Conservation (phyloP, 2,888 invertebrate genomes). For the Portevinia maculata region DNA sequence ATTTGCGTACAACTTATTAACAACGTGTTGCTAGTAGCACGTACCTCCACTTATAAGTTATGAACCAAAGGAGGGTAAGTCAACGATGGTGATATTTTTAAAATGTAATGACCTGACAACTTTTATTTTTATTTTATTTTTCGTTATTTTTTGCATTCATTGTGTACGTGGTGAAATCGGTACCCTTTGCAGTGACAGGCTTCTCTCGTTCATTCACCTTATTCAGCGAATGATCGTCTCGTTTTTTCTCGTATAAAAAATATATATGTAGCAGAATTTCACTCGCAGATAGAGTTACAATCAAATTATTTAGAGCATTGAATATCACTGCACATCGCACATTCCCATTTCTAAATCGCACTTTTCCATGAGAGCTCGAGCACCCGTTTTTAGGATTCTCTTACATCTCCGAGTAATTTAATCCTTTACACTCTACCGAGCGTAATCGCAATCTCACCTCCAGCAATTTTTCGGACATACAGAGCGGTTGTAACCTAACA, state of each 20-base stretch:
- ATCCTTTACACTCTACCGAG: conserved; percentile 9
- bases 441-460: conserved; percentile 6
- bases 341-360: background rate
- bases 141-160: no score
- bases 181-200: no score
- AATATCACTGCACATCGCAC: conserved; percentile 11
- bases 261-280: background rate
- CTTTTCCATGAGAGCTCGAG: conserved; percentile 2
- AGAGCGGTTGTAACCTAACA: background rate
- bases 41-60: no score
- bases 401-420: conserved; percentile 10
- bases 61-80: no score
- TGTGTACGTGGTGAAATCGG: no score
- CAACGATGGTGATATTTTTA: no score
- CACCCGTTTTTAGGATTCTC: conserved; percentile 11
- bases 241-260: no score
- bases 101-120: no score
- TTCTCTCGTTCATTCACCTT: no score
- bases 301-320: conserved; percentile 10
- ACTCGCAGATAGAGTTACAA: conserved; percentile 9
- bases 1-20: no score
- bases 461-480: background rate
- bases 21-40: no score
- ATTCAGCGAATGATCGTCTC: background rate
- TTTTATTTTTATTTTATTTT: no score